phyloP scores from a whole-genome alignment of 2,797 vertebrate genomes.

The Onychomys leucogaster region DNA sequence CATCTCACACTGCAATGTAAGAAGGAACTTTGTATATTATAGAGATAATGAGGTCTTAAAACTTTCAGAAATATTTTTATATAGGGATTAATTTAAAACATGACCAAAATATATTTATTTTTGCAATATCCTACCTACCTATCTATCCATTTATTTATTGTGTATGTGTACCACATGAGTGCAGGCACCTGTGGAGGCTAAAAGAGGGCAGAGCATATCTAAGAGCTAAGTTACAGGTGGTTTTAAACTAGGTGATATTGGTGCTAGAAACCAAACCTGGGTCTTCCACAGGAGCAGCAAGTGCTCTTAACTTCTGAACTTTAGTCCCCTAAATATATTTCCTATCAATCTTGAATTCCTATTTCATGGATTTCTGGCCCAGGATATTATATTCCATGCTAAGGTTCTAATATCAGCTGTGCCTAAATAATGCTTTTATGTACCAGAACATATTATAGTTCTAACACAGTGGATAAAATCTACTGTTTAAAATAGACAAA shows the following conservation, averaged over 20 bases:
- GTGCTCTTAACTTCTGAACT: neutral
- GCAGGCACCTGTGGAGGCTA: neutral
- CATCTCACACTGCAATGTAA: neutral
- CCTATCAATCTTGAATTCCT: neutral
- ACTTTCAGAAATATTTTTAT: neutral
- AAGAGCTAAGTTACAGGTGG: neutral
- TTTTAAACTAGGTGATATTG: neutral
- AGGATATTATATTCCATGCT: neutral
- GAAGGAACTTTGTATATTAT: neutral
- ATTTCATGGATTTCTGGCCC: neutral
- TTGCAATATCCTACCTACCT: neutral
- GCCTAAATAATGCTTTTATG: neutral
- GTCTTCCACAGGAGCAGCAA: neutral
- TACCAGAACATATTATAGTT: neutral
- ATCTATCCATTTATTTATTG: neutral
- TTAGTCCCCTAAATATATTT: neutral
- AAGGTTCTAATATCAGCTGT: neutral
- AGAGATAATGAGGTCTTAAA: neutral
- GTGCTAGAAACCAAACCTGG: neutral
- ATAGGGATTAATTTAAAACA: neutral
- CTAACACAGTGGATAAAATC: neutral
- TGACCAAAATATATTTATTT: neutral
- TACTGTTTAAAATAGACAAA: neutral
- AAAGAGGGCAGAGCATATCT: neutral
- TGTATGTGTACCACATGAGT: neutral